Evolutionary conservation across 2,797 vertebrate species (phyloP).

Genomic region (Sebastes vulpes): DNA sequence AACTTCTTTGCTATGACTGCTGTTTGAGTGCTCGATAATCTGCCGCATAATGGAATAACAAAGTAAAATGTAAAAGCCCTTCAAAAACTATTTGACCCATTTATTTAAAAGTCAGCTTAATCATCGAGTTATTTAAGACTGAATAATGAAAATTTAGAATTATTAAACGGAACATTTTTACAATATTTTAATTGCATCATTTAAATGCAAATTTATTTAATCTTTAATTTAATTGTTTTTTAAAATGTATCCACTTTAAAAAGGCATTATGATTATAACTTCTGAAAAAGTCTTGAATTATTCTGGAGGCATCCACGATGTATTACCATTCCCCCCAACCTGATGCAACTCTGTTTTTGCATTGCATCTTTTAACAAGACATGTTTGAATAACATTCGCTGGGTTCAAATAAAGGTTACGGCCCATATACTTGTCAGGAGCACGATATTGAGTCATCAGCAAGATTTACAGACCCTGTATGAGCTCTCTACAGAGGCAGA

Average conservation of each 20-base stretch:
- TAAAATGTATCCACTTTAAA: slow-evolving; percentile 1
- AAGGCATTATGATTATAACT: slow-evolving; percentile 5
- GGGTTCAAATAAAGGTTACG: neutral
- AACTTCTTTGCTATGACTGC: neutral
- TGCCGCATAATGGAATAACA: neutral
- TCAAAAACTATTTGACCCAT: neutral
- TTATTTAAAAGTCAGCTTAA: slow-evolving; percentile 24
- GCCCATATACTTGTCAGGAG: neutral
- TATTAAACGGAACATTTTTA: slow-evolving; percentile 1
- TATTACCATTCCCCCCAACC: neutral
- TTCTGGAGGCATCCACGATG: neutral
- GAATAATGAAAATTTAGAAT: slow-evolving; percentile 6
- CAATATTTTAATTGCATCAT: slow-evolving; percentile 15
- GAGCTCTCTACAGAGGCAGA: slow-evolving; percentile 15
- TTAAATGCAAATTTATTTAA: slow-evolving; percentile 30
- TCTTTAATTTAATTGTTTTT: neutral
- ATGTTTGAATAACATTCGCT: neutral
- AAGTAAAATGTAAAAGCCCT: neutral
- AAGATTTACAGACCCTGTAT: slow-evolving; percentile 26
- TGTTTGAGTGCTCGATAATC: neutral
- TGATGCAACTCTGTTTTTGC: neutral
- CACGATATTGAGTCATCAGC: slow-evolving; percentile 31
- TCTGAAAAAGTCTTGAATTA: neutral
- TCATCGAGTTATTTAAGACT: neutral
- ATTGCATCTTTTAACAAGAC: neutral